Percentiles rank a stretch among this genome's conserved stretches.
phyloP scores from a whole-genome alignment of 2,888 invertebrate species.

The Clostera curtula region DNA sequence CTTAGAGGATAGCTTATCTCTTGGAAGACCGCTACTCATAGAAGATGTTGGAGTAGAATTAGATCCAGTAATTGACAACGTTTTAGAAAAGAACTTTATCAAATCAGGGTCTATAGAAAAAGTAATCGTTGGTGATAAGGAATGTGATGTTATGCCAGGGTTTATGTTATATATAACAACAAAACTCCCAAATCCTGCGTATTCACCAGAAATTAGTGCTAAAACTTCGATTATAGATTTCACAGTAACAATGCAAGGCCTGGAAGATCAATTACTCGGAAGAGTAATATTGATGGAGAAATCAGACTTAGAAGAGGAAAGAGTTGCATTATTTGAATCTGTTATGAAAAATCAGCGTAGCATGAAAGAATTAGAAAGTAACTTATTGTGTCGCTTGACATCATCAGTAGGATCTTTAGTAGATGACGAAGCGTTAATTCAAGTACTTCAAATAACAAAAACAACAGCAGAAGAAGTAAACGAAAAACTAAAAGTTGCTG shows the following conservation, averaged over 20 bases:
- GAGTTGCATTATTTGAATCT: conserved; percentile 94
- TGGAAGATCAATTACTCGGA: conserved; percentile 95
- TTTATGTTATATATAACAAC: conserved; percentile 97
- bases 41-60: conserved; percentile 96
- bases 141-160: conserved; percentile 96
- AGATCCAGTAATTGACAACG: conserved; percentile 97
- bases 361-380: conserved; percentile 96
- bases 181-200: conserved; percentile 95
- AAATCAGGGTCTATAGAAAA: conserved; percentile 97
- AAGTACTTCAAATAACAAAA: conserved; percentile 90
- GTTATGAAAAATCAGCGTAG: conserved; percentile 97
- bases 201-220: conserved; percentile 97
- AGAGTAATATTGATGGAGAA: conserved; percentile 97
- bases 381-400: conserved; percentile 91
- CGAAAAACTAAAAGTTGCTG: conserved; percentile 93
- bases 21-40: conserved; percentile 91
- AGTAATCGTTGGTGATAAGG: conserved; percentile 95
- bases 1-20: conserved; percentile 89
- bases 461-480: conserved; percentile 95
- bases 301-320: conserved; percentile 94
- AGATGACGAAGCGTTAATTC: conserved; percentile 95
- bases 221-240: conserved; percentile 98
- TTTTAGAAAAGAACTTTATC: conserved; percentile 97
- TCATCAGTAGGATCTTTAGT: conserved; percentile 95
- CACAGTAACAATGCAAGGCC: conserved; percentile 96